A percentile compares a stretch with the other conserved stretches of the same genome.
These are phyloP conservation scores for Caranx ignobilis DNA, from an alignment of 2,113 vertebrate species.

Conservation along the genomic window DNA sequence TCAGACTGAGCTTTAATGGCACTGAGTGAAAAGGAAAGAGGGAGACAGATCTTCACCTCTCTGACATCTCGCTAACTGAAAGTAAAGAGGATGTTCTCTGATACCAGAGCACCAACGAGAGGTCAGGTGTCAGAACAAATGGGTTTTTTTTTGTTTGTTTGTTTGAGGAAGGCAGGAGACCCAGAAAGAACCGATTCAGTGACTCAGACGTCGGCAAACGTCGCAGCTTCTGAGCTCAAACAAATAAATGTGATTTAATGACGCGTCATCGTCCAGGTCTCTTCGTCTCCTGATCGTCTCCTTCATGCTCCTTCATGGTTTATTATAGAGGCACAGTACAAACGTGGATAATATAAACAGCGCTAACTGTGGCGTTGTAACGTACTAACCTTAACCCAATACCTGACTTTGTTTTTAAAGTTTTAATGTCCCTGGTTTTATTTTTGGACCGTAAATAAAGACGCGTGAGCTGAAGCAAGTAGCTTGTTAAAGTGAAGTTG, in stretches of 20 bases:
- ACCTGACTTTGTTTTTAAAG: too few species aligned
- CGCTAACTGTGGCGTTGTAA: too few species aligned
- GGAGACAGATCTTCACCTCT: background rate
- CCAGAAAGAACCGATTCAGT: slow-evolving; percentile 15
- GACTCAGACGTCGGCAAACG: slow-evolving; percentile 4
- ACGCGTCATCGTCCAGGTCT: too few species aligned
- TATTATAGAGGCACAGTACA: too few species aligned
- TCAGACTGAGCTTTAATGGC: slow-evolving; percentile 67
- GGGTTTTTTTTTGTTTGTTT: background rate
- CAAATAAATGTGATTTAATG: background rate
- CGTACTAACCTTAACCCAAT: too few species aligned
- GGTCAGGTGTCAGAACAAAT: slow-evolving; percentile 11
- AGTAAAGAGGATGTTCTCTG: slow-evolving; percentile 5
- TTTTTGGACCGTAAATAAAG: too few species aligned
- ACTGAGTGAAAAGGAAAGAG: slow-evolving; percentile 61
- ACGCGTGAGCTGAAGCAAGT: too few species aligned
- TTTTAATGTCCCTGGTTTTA: too few species aligned
- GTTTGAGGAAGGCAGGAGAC: slow-evolving; percentile 35
- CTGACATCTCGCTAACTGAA: background rate
- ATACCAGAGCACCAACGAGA: slow-evolving; percentile 37
- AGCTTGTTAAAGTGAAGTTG: background rate
- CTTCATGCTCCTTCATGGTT: too few species aligned
- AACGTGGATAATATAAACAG: too few species aligned
- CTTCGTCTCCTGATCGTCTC: too few species aligned
- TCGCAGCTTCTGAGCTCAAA: background rate